Conservation (phyloP, 2,888 invertebrate species). For the Cyclophora albipunctata region DNA sequence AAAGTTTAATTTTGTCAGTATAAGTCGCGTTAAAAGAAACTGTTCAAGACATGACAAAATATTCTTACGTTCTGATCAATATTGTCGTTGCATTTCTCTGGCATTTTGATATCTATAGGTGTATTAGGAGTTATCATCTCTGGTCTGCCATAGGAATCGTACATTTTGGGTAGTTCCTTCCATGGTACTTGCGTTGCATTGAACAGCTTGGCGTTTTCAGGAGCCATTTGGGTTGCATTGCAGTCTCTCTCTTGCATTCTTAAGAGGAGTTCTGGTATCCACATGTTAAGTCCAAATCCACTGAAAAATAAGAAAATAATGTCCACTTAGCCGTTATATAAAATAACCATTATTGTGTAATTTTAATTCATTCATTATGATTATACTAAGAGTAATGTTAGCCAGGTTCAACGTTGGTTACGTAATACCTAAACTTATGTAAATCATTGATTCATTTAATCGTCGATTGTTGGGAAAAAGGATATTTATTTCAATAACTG, state of each 20-base stretch:
- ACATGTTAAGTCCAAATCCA: slow-evolving; percentile 81
- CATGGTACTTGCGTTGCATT: slow-evolving; percentile 44
- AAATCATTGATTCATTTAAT: background rate
- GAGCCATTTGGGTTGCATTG: slow-evolving; percentile 39
- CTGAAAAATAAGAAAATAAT: slow-evolving; percentile 44
- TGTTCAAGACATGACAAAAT: no score
- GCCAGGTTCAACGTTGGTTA: no score
- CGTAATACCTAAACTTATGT: no score
- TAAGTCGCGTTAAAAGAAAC: no score
- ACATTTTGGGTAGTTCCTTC: slow-evolving; percentile 61
- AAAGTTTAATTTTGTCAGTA: no score
- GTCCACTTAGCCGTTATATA: background rate
- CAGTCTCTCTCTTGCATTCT: slow-evolving; percentile 64
- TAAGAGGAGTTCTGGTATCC: slow-evolving; percentile 85
- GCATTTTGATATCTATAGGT: slow-evolving; percentile 10
- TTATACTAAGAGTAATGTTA: no score
- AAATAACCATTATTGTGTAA: background rate
- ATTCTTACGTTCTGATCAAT: slow-evolving; percentile 50
- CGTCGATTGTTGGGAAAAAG: background rate
- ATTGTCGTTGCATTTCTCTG: slow-evolving; percentile 37
- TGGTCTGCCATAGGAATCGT: slow-evolving; percentile 45
- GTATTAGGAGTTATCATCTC: slow-evolving; percentile 31
- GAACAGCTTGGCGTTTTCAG: slow-evolving; percentile 40
- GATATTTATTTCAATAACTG: background rate
- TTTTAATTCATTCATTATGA: no score